Evolutionary conservation across 1,140 invertebrate species (phyloP), one percentile per base, ranked within the genome.

Genomic region (Microvelia longipes): DNA sequence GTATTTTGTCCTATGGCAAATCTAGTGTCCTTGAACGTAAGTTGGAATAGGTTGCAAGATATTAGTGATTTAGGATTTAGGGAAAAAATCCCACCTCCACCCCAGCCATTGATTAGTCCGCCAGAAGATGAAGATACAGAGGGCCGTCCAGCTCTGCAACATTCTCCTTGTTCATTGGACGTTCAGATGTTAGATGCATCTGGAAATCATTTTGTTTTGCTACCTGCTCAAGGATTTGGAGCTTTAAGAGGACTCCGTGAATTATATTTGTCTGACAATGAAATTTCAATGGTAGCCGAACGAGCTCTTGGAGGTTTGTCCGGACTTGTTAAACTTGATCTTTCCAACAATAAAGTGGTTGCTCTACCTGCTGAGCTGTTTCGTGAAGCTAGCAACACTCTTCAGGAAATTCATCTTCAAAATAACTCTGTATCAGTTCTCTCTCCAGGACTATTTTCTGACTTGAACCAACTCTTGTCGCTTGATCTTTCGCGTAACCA

Each of bases 401-500:
- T 96, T 69, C 90, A 90, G 80, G 90, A 93, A 81, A 86, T 95
- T 73, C 88, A 91, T 77, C 79, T 94, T 74, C 88, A 91, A 78
- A 94, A 94, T 79, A 95, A 94, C 82, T 92, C 88, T 65, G 91
- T 93, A 66, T 87, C 86, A 76, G 87, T 88, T 11, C 80, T 94
- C 61, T 88, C 90, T 68, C 88, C 90, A 0, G 88, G 88, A 70
- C 81, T 93, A 14, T 91, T 95, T 75, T 84, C 87, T 5, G 90
- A 91, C 76, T 84, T 97, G 75, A 87, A 91, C 74, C 89, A 93
- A 76, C 82, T 98, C 69, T 85, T 92, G 74, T 85, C 90, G 0
- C 80, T 98, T 65, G 92, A 97, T 79, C 81, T 96, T 74, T 93
- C 92, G 25, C 85, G 86, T 74, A 98, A 98, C 81, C 85, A 89